Conservation (phyloP, 2,113 vertebrate genomes). For the Myiopsitta monachus region DNA sequence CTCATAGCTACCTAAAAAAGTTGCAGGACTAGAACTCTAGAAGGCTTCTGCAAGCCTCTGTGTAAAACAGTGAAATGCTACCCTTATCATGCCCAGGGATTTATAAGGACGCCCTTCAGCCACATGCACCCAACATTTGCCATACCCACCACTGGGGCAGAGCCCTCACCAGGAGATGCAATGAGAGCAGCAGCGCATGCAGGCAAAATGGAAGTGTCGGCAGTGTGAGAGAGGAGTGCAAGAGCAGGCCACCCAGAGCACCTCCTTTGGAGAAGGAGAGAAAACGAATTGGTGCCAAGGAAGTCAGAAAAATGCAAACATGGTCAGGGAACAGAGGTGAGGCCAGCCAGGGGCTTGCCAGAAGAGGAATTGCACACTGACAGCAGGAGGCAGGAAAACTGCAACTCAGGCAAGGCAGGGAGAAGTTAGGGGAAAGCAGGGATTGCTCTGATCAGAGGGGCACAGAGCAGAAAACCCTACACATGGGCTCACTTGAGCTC, state of each 20-base stretch:
- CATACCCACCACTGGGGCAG: neutral
- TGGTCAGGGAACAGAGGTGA: neutral
- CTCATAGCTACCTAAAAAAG: neutral
- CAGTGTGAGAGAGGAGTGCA: fast-evolving
- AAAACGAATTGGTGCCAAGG: neutral
- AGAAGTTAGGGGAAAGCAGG: neutral
- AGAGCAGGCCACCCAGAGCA: neutral
- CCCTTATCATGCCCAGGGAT: fast-evolving
- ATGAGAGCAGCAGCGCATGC: neutral
- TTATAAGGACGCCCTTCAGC: neutral
- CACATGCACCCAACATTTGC: neutral
- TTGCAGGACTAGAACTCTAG: neutral
- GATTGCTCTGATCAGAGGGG: neutral
- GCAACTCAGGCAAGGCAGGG: neutral
- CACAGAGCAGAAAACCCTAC: neutral
- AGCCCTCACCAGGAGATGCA: neutral
- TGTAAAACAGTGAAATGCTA: neutral
- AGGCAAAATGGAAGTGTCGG: neutral
- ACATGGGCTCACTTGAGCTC: neutral
- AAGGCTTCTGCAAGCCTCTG: neutral
- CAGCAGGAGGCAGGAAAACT: neutral
- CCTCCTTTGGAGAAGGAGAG: neutral
- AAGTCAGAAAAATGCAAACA: neutral
- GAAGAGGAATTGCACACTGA: neutral
- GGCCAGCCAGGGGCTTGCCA: neutral